Base-by-base conservation (phyloP, 2,113 vertebrate species). In the Bubalus kerabau region DNA sequence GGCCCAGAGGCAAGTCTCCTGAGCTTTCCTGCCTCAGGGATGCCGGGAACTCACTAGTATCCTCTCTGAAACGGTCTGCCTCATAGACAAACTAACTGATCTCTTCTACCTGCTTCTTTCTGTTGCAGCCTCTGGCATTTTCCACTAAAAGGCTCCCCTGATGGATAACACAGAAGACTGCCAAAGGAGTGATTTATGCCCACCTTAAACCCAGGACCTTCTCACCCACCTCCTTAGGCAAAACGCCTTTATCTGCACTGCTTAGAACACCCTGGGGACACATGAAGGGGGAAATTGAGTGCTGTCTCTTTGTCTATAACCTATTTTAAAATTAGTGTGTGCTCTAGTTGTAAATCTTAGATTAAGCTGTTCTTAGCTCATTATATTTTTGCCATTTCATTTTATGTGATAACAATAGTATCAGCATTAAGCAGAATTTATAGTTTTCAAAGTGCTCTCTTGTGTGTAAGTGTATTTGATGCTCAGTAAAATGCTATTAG, bases 311-410 rank as follows among this genome's bases (percentile, higher is more conserved):
- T 74, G 94, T 97, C 91, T 91, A 21, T 78, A 95, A 96, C 60
- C 78, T 86, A 86, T 93, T 96, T 94, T 71, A 43, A 91, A 96
- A 97, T 97, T 43, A 95, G 88, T 36, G 46, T 46, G 88, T 30
- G 36, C 80, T 59, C 57, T 8, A 54, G 48, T 40, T 90, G 56
- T 92, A 87, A 91, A 91, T 94, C 94, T 86, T 87, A 50, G 85
- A 60, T 6, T 3, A 54, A 91, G 85, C 59, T 7, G 9, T 56
- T 95, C 80, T 94, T 80, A 43, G 92, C 81, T 95, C 64, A 28
- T 93, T 90, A 87, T 92, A 40, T 90, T 57, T 90, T 81, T 32
- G 81, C 46, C 95, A 81, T 95, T 90, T 97, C 90, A 91, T 97
- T 96, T 97, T 80, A 40, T n/a, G 43, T 46, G 81, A 84, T 89